These are phyloP conservation scores for Microctenopoma stevenorrisi DNA, from an alignment of 2,797 vertebrate genomes.

Conservation along the genomic window DNA sequence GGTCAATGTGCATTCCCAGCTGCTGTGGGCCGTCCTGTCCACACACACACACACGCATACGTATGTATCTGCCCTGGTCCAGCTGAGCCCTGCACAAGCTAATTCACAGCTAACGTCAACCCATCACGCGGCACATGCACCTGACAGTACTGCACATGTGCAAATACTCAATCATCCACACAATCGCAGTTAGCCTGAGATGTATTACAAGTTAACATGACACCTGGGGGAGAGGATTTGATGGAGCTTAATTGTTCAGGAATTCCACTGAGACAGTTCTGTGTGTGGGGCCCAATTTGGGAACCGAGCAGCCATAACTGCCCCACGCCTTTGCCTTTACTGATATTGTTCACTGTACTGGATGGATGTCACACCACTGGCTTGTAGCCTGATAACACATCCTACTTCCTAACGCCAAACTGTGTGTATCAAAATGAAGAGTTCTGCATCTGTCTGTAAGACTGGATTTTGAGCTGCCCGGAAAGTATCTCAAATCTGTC, in stretches of 20 bases:
- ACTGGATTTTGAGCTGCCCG: constrained; percentile 25
- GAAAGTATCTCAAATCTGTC: constrained; percentile 57
- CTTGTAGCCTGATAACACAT: constrained; percentile 42
- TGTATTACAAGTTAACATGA: constrained; percentile 1
- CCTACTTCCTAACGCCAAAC: constrained; percentile 32
- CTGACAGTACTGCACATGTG: constrained; percentile 48
- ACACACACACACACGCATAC: constrained; percentile 42
- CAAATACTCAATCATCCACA: constrained; percentile 9
- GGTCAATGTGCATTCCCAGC: constrained; percentile 81
- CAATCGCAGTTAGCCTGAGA: constrained; percentile 14
- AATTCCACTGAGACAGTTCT: constrained; percentile 51
- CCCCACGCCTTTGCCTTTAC: constrained; percentile 42
- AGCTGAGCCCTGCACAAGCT: constrained; percentile 17
- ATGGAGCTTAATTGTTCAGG: constrained; percentile 14
- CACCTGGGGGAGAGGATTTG: constrained; percentile 18
- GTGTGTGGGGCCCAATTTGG: constrained; percentile 40
- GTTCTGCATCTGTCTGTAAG: constrained; percentile 31
- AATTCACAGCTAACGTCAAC: constrained; percentile 7
- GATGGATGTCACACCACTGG: constrained; percentile 33
- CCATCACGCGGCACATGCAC: constrained; percentile 61
- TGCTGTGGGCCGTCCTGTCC: constrained; percentile 66
- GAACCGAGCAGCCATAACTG: constrained; percentile 44
- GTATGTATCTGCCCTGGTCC: constrained; percentile 17
- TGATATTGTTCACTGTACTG: constrained; percentile 30
- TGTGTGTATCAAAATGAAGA: constrained; percentile 6